Conservation (phyloP, 2,797 vertebrate species). For the Alauda arvensis region DNA sequence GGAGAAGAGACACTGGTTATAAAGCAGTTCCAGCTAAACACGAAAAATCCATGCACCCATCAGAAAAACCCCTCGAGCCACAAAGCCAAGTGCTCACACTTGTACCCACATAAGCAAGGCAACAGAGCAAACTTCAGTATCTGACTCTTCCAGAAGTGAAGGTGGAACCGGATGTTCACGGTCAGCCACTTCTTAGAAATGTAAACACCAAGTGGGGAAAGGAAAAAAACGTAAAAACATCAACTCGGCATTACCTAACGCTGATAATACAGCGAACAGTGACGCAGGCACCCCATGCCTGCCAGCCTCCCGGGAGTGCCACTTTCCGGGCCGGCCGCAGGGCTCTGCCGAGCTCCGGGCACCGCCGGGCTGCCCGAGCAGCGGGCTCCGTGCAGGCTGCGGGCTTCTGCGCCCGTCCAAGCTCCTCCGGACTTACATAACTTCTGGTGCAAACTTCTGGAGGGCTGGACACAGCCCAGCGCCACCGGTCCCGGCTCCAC, state of each 20-base stretch:
- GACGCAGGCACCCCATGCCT: background rate
- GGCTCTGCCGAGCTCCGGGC: background rate
- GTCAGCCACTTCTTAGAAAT: conserved; percentile 6
- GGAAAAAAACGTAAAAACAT: background rate
- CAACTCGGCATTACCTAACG: background rate
- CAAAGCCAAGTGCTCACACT: background rate
- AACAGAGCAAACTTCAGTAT: background rate
- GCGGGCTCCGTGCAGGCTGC: accelerated
- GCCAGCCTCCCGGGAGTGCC: accelerated
- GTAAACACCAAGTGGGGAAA: background rate
- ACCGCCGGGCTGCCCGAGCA: background rate
- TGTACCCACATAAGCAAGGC: accelerated
- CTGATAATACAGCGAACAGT: background rate
- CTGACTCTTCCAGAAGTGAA: background rate
- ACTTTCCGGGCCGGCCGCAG: background rate
- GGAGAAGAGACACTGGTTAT: conserved; percentile 30
- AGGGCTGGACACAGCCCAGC: background rate
- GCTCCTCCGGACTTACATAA: background rate
- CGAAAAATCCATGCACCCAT: background rate
- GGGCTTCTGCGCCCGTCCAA: accelerated
- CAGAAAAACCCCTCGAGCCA: background rate
- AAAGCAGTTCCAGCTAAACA: background rate
- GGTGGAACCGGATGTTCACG: background rate
- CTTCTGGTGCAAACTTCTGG: background rate
- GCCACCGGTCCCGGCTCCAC: background rate